Evolutionary conservation across 2,113 vertebrate species (phyloP).

Genomic region (Actinemys pallida): DNA sequence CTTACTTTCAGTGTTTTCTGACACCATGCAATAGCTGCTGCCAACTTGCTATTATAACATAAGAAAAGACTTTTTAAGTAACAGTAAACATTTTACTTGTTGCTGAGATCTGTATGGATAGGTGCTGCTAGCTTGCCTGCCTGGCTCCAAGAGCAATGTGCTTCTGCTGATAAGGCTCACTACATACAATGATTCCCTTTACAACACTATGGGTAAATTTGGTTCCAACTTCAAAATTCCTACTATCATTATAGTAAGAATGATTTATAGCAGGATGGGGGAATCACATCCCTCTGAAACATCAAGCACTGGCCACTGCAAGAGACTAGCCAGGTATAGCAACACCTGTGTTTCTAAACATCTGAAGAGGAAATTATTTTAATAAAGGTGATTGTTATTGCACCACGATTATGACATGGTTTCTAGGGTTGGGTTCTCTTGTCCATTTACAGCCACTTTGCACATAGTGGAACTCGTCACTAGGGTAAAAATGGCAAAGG

Average conservation of each 20-base stretch:
- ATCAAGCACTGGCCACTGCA: not conserved
- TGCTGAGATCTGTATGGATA: too few relatives aligned
- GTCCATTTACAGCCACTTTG: not conserved
- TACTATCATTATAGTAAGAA: not conserved
- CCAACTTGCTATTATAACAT: not conserved
- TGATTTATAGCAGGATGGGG: not conserved
- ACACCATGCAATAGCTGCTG: not conserved
- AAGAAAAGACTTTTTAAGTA: not conserved
- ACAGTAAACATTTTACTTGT: too few relatives aligned
- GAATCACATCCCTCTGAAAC: accelerated
- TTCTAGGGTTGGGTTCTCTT: not conserved
- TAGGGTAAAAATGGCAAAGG: not conserved
- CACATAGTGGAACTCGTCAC: not conserved
- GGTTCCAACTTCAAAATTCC: not conserved
- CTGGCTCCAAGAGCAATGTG: too few relatives aligned
- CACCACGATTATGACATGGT: accelerated
- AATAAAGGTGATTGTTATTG: not conserved
- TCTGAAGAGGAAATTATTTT: not conserved
- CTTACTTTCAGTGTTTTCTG: not conserved
- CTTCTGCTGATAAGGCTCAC: too few relatives aligned
- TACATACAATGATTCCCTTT: too few relatives aligned
- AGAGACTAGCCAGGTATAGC: not conserved
- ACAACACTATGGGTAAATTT: not conserved
- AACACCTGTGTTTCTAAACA: not conserved
- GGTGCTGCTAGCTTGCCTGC: too few relatives aligned